These are phyloP conservation scores for Tragopan temminckii DNA, from an alignment of 2,797 vertebrate genomes.

Conservation along the genomic window DNA sequence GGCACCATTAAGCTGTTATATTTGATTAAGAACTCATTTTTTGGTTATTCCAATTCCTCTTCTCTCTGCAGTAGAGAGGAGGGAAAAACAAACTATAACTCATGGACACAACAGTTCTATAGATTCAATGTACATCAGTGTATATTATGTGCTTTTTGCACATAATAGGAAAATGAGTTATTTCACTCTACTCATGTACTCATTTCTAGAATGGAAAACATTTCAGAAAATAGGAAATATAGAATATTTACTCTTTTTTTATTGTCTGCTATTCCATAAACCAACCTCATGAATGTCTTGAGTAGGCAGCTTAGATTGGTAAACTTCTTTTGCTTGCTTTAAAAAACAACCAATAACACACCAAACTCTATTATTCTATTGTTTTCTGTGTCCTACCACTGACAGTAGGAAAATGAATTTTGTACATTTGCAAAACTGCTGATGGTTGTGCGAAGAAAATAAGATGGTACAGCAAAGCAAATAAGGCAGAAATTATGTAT, in stretches of 20 bases:
- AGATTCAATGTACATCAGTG: not conserved
- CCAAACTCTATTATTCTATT: fast-evolving
- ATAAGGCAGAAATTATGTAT: not conserved
- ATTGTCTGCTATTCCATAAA: not conserved
- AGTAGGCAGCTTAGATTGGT: not conserved
- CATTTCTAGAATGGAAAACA: not conserved
- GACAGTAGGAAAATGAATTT: not conserved
- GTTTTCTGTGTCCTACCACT: not conserved
- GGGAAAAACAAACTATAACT: not conserved
- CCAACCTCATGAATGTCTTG: not conserved
- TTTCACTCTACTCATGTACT: not conserved
- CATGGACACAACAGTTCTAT: not conserved
- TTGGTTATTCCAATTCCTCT: not conserved
- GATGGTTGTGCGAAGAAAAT: not conserved
- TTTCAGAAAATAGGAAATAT: not conserved
- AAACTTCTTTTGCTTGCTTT: not conserved
- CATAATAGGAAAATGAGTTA: not conserved
- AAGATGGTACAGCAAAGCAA: not conserved
- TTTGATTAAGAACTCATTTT: not conserved
- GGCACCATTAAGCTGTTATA: not conserved
- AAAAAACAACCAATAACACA: not conserved
- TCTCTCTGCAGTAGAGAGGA: not conserved
- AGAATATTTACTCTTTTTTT: not conserved
- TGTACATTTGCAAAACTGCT: not conserved
- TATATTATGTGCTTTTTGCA: not conserved